Conservation (phyloP, 2,888 invertebrate genomes). For the Nasonovia ribisnigri region DNA sequence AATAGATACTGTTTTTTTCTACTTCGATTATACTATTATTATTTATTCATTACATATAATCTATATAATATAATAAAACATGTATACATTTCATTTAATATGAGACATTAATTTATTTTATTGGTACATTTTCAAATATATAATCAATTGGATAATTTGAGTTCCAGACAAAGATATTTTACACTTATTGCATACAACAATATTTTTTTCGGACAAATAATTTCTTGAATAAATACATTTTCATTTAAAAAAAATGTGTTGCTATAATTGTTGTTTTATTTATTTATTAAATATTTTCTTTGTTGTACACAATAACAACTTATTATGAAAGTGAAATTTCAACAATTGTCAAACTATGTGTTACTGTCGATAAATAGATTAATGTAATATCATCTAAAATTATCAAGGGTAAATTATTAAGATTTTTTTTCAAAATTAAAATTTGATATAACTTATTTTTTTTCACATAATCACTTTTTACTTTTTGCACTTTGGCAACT, state of each 20-base stretch:
- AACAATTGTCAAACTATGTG: not conserved
- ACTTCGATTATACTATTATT: not conserved
- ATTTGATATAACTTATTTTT: no score
- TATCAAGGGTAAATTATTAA: no score
- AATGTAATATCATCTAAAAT: no score
- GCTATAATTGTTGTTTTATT: not conserved
- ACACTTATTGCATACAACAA: not conserved
- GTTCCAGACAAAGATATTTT: not conserved
- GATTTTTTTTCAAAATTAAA: no score
- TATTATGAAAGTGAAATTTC: not conserved
- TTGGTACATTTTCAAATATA: no score
- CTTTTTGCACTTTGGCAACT: no score
- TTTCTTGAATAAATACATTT: not conserved
- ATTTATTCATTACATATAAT: not conserved
- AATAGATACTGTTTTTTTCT: conserved; percentile 8
- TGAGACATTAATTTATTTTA: not conserved
- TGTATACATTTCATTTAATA: conserved; percentile 1
- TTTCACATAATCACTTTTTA: no score
- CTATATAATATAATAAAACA: not conserved
- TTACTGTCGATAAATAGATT: not conserved
- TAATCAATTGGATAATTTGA: not conserved
- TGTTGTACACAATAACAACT: not conserved
- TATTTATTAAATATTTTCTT: not conserved
- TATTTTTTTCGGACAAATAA: not conserved
- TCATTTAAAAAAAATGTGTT: not conserved